phyloP scores from a whole-genome alignment of 2,797 vertebrate species.

The Emys orbicularis region DNA sequence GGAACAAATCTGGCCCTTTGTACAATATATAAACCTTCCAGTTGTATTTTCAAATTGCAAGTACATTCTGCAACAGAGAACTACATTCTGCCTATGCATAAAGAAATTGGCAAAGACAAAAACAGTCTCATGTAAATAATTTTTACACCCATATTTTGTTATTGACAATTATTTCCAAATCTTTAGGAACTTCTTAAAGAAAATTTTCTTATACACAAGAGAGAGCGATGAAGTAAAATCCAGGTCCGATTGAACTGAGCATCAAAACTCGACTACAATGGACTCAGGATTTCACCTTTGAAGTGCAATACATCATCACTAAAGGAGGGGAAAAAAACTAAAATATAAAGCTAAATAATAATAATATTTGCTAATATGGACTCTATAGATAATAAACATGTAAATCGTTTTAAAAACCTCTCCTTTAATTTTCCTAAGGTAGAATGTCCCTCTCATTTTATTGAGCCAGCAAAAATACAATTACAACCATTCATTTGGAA shows the following conservation, averaged over 20 bases:
- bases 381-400: not conserved
- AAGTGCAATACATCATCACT: not conserved
- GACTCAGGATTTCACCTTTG: not conserved
- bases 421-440: not conserved
- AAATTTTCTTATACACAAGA: not conserved
- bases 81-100: not conserved
- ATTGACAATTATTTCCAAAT: not conserved
- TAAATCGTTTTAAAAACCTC: accelerated
- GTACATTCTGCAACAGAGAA: not conserved
- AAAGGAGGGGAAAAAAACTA: not conserved
- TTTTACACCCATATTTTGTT: not conserved
- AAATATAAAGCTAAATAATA: not conserved
- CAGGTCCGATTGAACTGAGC: not conserved
- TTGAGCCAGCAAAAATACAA: not conserved
- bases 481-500: not conserved
- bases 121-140: not conserved
- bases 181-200: not conserved
- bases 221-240: not conserved
- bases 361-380: not conserved
- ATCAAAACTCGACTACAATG: not conserved
- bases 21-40: not conserved
- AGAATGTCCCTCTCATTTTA: not conserved
- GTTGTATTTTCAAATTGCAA: not conserved
- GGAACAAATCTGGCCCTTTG: not conserved
- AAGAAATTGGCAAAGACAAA: not conserved